phyloP scores from a whole-genome alignment of 2,888 invertebrate genomes.

The Penaeus monodon region DNA sequence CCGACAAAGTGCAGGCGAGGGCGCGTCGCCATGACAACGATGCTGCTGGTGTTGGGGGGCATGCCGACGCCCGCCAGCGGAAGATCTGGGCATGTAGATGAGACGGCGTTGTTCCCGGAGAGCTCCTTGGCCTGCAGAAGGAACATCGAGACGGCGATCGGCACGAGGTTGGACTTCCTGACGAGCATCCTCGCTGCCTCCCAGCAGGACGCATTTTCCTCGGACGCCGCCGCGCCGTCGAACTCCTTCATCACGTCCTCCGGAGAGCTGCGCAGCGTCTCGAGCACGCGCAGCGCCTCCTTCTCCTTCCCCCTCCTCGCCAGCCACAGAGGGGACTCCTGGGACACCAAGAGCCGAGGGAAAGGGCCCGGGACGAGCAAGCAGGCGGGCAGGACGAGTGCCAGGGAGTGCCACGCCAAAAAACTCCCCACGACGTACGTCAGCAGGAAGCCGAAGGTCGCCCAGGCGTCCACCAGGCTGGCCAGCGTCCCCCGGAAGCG shows the following conservation, averaged over 20 bases:
- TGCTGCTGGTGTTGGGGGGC: background rate
- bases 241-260: background rate
- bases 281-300: background rate
- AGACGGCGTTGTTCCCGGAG: background rate
- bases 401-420: conserved; percentile 7
- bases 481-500: background rate
- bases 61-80: conserved; percentile 4
- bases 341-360: conserved; percentile 3
- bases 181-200: background rate
- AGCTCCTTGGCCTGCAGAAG: conserved; percentile 2
- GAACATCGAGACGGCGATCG: background rate
- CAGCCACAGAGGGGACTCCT: conserved; percentile 20
- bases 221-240: background rate
- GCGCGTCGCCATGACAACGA: background rate
- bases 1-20: background rate
- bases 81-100: conserved; percentile 22
- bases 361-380: conserved; percentile 8
- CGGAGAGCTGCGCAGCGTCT: background rate
- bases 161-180: background rate
- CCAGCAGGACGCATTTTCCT: background rate
- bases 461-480: conserved; percentile 16
- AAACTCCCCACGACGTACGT: conserved; percentile 4
- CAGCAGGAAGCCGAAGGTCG: conserved; percentile 3
- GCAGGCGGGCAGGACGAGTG: conserved; percentile 2
- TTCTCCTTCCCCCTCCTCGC: background rate